These are phyloP conservation scores for Melanostigma gelatinosum DNA, from an alignment of 2,113 vertebrate species.

Conservation along the genomic window DNA sequence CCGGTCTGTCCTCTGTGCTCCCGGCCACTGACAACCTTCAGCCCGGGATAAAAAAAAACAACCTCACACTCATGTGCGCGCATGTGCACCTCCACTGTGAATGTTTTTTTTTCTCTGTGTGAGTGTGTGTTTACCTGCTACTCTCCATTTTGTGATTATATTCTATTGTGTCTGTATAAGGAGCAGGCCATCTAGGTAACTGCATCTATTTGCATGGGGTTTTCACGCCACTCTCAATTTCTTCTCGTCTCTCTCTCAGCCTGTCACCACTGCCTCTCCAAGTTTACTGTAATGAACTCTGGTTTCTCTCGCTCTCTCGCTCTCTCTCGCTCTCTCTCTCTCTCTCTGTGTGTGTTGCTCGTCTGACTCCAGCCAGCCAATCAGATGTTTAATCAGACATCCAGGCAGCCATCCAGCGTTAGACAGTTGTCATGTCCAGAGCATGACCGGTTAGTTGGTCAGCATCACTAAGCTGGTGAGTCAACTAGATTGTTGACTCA, in stretches of 20 bases:
- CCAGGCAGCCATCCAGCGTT: slow-evolving; percentile 39
- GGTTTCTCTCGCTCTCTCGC: slow-evolving; percentile 44
- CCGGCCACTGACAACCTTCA: slow-evolving; percentile 63
- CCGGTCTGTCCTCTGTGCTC: slow-evolving; percentile 48
- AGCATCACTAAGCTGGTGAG: slow-evolving; percentile 31
- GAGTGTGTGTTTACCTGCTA: slow-evolving; percentile 8
- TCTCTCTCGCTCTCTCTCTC: slow-evolving; percentile 2
- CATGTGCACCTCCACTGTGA: slow-evolving; percentile 5
- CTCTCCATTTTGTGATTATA: slow-evolving; percentile 40
- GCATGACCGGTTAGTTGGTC: slow-evolving; percentile 37
- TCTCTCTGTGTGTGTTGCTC: slow-evolving; percentile 6
- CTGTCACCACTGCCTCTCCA: slow-evolving; percentile 70
- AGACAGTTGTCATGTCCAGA: slow-evolving; percentile 45
- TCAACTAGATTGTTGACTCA: slow-evolving; percentile 14
- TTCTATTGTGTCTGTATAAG: slow-evolving; percentile 40
- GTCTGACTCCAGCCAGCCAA: slow-evolving; percentile 39
- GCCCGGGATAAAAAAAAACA: slow-evolving; percentile 14
- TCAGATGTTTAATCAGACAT: slow-evolving; percentile 55
- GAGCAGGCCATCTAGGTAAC: slow-evolving; percentile 58
- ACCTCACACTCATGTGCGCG: neutral
- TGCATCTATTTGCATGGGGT: slow-evolving; percentile 70
- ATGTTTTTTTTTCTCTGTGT: slow-evolving; percentile 27
- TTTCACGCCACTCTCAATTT: slow-evolving; percentile 71
- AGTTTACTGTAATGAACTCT: slow-evolving; percentile 75
- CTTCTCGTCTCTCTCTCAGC: slow-evolving; percentile 60